Conservation (phyloP, 2,888 invertebrate species). For the Apomyelois bistriatella region DNA sequence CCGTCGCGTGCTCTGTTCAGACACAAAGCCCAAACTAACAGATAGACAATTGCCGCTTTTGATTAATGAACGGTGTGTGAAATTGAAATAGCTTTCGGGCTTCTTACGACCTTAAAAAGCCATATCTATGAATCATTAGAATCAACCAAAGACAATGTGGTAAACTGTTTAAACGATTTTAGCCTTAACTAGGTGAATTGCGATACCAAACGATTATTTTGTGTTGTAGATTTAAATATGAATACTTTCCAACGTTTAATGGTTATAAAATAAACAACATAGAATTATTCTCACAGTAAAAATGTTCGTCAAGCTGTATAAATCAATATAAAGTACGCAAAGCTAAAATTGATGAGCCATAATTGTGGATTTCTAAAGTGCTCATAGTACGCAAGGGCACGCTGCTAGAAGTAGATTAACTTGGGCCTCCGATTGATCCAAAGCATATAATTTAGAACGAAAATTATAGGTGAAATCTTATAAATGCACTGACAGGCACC, state of each 20-base stretch:
- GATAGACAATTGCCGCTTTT: conserved; percentile 38
- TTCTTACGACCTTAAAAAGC: conserved; percentile 26
- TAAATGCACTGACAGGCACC: conserved; percentile 40
- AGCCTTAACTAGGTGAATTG: background rate
- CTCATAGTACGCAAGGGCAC: conserved; percentile 5
- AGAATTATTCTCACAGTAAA: conserved; percentile 11
- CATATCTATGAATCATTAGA: conserved; percentile 24
- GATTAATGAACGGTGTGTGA: conserved; percentile 54
- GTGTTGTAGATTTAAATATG: background rate
- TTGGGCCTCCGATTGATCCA: conserved; percentile 34
- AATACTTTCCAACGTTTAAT: conserved; percentile 10
- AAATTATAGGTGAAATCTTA: conserved; percentile 60
- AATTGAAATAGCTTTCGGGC: conserved; percentile 47
- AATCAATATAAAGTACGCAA: conserved; percentile 9
- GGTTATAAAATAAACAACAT: conserved; percentile 8
- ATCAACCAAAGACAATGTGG: conserved; percentile 23
- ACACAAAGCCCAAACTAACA: conserved; percentile 31
- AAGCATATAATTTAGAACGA: conserved; percentile 44
- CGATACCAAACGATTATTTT: conserved; percentile 1
- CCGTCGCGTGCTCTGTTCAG: conserved; percentile 45
- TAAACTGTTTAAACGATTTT: conserved; percentile 14
- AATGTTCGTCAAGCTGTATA: conserved; percentile 9
- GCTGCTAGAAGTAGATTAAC: conserved; percentile 6
- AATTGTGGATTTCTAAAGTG: conserved; percentile 4
- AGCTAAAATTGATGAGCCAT: conserved; percentile 6